Evolutionary conservation across 2,113 vertebrate genomes (phyloP).

Genomic region (Crotalus tigris): DNA sequence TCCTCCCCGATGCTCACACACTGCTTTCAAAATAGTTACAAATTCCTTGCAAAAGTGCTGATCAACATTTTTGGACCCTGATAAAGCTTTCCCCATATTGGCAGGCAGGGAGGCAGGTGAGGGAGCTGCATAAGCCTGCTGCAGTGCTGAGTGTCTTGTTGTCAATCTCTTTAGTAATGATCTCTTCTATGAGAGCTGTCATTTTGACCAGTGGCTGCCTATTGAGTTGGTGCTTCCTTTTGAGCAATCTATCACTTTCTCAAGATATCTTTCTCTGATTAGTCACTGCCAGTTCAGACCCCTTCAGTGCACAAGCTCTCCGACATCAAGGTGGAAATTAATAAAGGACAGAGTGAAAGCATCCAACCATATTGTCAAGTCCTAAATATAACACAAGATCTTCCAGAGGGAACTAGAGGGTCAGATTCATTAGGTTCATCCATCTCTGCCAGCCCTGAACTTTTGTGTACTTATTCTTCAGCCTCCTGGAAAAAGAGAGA

Average conservation of each 20-base stretch:
- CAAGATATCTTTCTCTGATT: not conserved
- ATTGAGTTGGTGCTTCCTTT: not conserved
- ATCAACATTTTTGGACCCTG: not conserved
- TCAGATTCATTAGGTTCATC: slow-evolving; percentile 3
- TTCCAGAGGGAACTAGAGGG: not conserved
- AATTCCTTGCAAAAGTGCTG: not conserved
- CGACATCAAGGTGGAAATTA: slow-evolving; percentile 42
- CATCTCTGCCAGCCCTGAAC: slow-evolving; percentile 17
- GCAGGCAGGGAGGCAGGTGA: not conserved
- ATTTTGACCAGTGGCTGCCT: not conserved
- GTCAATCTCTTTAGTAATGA: not conserved
- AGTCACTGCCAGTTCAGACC: not conserved
- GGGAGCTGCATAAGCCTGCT: not conserved
- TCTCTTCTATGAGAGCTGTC: not conserved
- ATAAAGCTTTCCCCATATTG: not conserved
- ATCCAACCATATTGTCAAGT: not conserved
- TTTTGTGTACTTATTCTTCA: not conserved
- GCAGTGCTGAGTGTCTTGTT: not conserved
- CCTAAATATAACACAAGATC: not conserved
- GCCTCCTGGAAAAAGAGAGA: not conserved
- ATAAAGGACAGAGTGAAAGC: slow-evolving; percentile 56
- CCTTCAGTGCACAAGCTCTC: not conserved
- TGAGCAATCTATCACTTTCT: not conserved
- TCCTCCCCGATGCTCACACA: not conserved
- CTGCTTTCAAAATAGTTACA: not conserved